Base-by-base conservation (phyloP, 1,140 invertebrate species). In the Drosophila insularis region DNA sequence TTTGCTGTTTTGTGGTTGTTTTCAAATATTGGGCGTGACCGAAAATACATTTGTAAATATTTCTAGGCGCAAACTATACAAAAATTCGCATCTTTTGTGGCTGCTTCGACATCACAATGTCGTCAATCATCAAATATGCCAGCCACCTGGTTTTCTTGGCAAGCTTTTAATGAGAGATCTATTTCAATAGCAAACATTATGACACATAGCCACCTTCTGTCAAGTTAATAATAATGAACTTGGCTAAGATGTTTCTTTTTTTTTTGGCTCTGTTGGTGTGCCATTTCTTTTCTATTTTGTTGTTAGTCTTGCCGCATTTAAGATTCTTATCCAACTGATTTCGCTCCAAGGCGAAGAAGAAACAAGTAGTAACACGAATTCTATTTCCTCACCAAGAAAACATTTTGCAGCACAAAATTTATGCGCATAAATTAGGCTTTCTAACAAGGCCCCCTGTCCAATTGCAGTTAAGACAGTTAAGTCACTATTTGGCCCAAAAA, bases 141-240 rank as follows among this genome's bases (percentile, higher is more conserved):
- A 75, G 40, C 68, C 81, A 86, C 81, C 81, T 87, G 81, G 53
- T 62, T 55, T 73, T 65, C 64, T 69, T 62, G 72, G 73, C 74
- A 65, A 65, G 74, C 55, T 61, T 43, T 43, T 46, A 19, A 56
- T 14, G 75, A 53, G 75, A 53, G 80, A 54, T 65, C 68, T 71
- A 79, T 80, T 85, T 85, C 72, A 80, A 84, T 85, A 82, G 54
- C 64, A 75, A 82, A 79, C 63, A 74, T 78, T 78, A 77, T 80
- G 64, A 71, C 72, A 69, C 68, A 77, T 77, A 46, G 66, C 39
- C 21, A 13, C 58, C 10, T 27, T 27, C 69, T 75, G 78, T 66
- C 74, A 67, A 68, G 74, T 81, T 73, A 81, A 75, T 80, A 81
- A 75, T 80, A 71, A 61, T 73, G 76, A 77, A 77, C 76, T 79